phyloP scores from a whole-genome alignment of 2,797 vertebrate species.

The Aeoliscus strigatus region DNA sequence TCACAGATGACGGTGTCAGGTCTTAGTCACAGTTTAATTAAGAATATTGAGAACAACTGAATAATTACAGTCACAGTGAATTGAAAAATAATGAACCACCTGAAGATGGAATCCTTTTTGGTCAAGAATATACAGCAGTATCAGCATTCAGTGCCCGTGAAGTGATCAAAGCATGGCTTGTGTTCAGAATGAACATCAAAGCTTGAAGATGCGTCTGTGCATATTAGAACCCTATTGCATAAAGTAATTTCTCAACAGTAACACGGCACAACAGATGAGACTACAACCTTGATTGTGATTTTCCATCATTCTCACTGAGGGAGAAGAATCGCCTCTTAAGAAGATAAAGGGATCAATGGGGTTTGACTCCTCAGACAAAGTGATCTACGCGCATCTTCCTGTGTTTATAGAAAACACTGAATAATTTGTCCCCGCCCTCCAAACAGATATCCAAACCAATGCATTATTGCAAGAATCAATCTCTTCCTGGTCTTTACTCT shows the following conservation, averaged over 20 bases:
- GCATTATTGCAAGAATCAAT: constrained; percentile 51
- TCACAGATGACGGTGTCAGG: not conserved
- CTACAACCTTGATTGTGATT: constrained; percentile 38
- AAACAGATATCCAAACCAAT: constrained; percentile 29
- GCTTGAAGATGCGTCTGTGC: constrained; percentile 4
- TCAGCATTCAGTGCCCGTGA: not conserved
- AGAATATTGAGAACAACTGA: too few species aligned
- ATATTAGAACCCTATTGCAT: not conserved
- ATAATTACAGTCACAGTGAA: too few species aligned
- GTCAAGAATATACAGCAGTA: not conserved
- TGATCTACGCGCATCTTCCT: constrained; percentile 35
- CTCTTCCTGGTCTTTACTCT: constrained; percentile 17
- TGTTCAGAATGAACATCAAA: constrained; percentile 4
- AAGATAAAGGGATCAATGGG: constrained; percentile 40
- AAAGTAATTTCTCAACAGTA: too few species aligned
- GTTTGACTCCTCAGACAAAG: constrained; percentile 47
- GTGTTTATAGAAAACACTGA: constrained; percentile 43
- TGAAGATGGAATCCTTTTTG: too few species aligned
- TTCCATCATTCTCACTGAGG: constrained; percentile 35
- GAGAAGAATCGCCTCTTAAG: constrained; percentile 31
- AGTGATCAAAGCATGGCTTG: constrained; percentile 10
- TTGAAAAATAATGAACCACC: too few species aligned
- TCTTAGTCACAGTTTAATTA: not conserved
- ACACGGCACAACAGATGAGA: constrained; percentile 13
- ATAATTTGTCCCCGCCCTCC: constrained; percentile 21